Base-by-base conservation (phyloP, 2,113 vertebrate genomes). In the Rissa tridactyla region DNA sequence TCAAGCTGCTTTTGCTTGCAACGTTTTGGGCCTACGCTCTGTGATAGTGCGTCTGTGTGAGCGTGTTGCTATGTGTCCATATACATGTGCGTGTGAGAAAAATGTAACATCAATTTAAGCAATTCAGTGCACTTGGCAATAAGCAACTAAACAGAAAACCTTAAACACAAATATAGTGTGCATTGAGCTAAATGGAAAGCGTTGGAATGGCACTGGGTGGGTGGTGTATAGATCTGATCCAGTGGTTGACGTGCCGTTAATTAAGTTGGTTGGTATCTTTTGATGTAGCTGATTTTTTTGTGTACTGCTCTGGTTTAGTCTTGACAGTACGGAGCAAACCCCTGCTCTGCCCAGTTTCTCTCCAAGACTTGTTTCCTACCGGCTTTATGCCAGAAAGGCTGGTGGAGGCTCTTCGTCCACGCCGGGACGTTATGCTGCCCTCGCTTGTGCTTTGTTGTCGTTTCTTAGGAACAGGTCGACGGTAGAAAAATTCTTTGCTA, bases 371-470 rank as follows among this genome's bases (percentile, higher is more conserved):
- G 2, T 29, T 87, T 54, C 40, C 25, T 40, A 27, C 34, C 23
- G 11, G 17, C 64, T 66, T 70, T 64, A 9, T 25, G 36, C 23
- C 40, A 29, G 58, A n/a, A 58, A 49, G 61, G 16, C n/a, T 30
- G 7, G 23, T 20, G 25, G 4, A 58, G 38, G 23, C n/a, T 70
- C 21, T 51, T 69, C 8, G 6, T 42, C 54, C 60, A 34, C 12
- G 4, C 27, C 0, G 3, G 18, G 64, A 5, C 27, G 14, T 72
- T 49, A 12, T 0, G 2, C 76, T 82, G 58, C 29, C 34, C 52
- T 76, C 1, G 0, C 47, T 6, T 73, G 72, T 29, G 22, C 40
- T 21, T 70, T 25, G 3, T 46, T 77, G 15, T n/a, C 15, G 22
- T 88, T 88, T 69, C 32, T 42, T 38, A 70, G 55, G n/a, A 42